Evolutionary conservation across 1,140 invertebrate species (phyloP).

Genomic region (Notospermus geniculatus): DNA sequence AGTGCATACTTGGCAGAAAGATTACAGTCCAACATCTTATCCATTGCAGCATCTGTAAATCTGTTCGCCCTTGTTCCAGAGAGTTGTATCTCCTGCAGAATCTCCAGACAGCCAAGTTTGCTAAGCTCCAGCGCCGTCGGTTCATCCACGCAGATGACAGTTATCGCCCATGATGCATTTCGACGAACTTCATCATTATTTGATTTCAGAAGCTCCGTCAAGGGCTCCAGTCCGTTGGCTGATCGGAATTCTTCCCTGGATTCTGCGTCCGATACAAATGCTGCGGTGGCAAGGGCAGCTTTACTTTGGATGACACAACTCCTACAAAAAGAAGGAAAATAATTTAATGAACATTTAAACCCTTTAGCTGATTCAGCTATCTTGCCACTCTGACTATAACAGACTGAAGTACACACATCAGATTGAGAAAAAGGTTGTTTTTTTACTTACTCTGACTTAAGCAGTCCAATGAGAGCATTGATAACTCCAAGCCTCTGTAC

Average conservation of each 20-base stretch:
- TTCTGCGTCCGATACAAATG: slow-evolving; percentile 48
- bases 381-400: no score
- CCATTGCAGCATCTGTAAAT: slow-evolving; percentile 51
- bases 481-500: slow-evolving; percentile 41
- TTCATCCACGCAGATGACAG: slow-evolving; percentile 49
- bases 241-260: slow-evolving; percentile 46
- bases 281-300: slow-evolving; percentile 45
- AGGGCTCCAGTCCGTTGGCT: slow-evolving; percentile 40
- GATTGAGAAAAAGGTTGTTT: no score
- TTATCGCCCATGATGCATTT: slow-evolving; percentile 53
- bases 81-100: slow-evolving; percentile 51
- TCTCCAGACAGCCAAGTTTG: slow-evolving; percentile 48
- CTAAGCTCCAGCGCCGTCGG: slow-evolving; percentile 50
- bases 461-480: slow-evolving; percentile 45
- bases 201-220: slow-evolving; percentile 47
- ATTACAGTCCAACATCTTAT: slow-evolving; percentile 51
- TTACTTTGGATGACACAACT: slow-evolving; percentile 49
- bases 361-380: no score
- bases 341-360: no score
- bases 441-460: slow-evolving; percentile 48
- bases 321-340: slow-evolving; percentile 7
- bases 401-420: no score
- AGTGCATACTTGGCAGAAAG: slow-evolving; percentile 56
- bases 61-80: slow-evolving; percentile 47
- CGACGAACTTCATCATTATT: slow-evolving; percentile 51